These are phyloP conservation scores for Nothura maculosa DNA, from an alignment of 2,797 vertebrate species.

Conservation along the genomic window DNA sequence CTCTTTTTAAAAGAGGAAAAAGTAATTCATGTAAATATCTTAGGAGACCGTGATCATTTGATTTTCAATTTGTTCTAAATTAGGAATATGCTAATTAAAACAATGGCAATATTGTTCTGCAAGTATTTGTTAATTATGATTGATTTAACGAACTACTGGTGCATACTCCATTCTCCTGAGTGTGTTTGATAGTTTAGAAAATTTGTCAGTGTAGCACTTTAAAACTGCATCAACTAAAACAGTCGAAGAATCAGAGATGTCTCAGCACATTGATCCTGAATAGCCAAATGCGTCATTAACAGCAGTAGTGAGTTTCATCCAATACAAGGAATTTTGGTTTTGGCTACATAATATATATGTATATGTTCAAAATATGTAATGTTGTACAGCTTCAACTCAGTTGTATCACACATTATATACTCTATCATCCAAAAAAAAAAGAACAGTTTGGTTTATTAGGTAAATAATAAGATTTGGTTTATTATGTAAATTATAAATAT, in stretches of 20 bases:
- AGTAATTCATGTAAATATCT: neutral
- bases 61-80: slow-evolving; percentile 40
- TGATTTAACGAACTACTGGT: slow-evolving; percentile 44
- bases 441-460: no score
- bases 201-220: neutral
- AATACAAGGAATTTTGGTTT: slow-evolving; percentile 13
- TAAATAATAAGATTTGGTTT: neutral
- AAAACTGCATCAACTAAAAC: slow-evolving; percentile 37
- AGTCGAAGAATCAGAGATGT: slow-evolving; percentile 10
- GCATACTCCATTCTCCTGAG: slow-evolving; percentile 19
- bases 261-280: slow-evolving; percentile 45
- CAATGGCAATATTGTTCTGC: slow-evolving; percentile 26
- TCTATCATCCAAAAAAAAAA: neutral
- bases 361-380: no score
- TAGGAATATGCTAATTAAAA: slow-evolving; percentile 50
- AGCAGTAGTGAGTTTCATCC: slow-evolving; percentile 43
- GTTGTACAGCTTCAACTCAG: neutral
- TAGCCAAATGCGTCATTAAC: slow-evolving; percentile 2
- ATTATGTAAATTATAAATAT: neutral
- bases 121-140: slow-evolving; percentile 37
- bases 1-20: neutral
- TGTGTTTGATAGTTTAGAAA: neutral
- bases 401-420: neutral
- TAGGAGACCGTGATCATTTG: neutral
- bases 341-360: slow-evolving; percentile 25